Base-by-base conservation (phyloP, 1,140 invertebrate species). In the Drosophila pachea region DNA sequence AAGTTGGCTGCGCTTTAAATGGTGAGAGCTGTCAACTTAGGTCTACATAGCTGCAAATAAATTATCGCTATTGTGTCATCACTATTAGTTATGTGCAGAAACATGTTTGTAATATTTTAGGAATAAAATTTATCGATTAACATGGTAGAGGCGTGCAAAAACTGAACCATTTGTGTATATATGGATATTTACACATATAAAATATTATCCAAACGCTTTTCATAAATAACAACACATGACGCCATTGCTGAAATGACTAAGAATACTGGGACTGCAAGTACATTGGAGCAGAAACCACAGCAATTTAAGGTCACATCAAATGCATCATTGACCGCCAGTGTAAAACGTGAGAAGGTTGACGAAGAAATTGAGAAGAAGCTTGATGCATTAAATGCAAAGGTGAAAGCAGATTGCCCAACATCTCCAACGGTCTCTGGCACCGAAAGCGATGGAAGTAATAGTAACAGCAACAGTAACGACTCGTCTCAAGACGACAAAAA, bases 401-500 rank as follows among this genome's bases (percentile, higher is more conserved):
- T 52, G 5, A 83, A 78, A 35, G 42, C 58, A 2, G 75, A 83
- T 31, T 42, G 38, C 53, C 12, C 16, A 2, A 38, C 11, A 14
- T 14, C 38, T 11, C 45, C 29, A 52, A 50, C 56, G 22, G 68
- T 12, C 22, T 7, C 9, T 7, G 63, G 31, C 9, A 48, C 62
- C 1, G 58, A 68, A 9, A 47, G 58, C 14, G 67, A 73, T 11
- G 36, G 29, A 2, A 68, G 66, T 36, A 58, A 71, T 11, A 68
- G 64, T 50, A 59, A 53, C 40, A 68, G 66, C 43, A 58, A 71
- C 12, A 68, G 64, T 50, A 59, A 53, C 40, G 66, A 69, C 11
- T 75, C 69, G 5, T 65, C 68, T 0, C 49, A 32, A 22, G 81
- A 83, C 1, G 86, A 88, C 72, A 92, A 91, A 50, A 87, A 84